phyloP scores from a whole-genome alignment of 2,797 vertebrate genomes.

The Pelodytes ibericus region DNA sequence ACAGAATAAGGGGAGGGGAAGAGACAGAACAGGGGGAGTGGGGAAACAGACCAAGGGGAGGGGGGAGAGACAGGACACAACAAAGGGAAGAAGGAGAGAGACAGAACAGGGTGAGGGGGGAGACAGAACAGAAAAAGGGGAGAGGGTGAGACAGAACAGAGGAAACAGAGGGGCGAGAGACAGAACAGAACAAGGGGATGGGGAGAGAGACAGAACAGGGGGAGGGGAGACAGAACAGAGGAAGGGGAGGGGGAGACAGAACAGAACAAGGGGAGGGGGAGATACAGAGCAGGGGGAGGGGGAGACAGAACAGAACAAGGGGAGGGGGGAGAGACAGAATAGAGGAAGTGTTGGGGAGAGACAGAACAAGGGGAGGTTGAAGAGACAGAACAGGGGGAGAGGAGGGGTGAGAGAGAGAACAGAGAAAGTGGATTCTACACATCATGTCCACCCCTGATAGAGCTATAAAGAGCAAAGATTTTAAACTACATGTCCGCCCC shows the following conservation, averaged over 20 bases:
- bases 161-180: neutral
- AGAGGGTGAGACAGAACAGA: no score
- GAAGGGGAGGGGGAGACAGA: no score
- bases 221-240: neutral
- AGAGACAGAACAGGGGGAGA: neutral
- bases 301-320: no score
- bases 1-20: neutral
- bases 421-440: no score
- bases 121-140: no score
- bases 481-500: no score
- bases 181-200: neutral
- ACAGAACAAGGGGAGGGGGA: neutral
- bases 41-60: neutral
- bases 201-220: neutral
- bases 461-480: no score
- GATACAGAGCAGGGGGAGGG: neutral
- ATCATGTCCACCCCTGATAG: no score
- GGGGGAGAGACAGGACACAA: neutral
- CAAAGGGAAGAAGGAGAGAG: neutral
- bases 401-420: neutral
- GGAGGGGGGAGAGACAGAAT: neutral
- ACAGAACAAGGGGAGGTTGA: neutral
- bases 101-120: no score
- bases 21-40: neutral
- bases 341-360: neutral